Conservation (phyloP, 2,888 invertebrate species). For the Diachrysia chrysitis region DNA sequence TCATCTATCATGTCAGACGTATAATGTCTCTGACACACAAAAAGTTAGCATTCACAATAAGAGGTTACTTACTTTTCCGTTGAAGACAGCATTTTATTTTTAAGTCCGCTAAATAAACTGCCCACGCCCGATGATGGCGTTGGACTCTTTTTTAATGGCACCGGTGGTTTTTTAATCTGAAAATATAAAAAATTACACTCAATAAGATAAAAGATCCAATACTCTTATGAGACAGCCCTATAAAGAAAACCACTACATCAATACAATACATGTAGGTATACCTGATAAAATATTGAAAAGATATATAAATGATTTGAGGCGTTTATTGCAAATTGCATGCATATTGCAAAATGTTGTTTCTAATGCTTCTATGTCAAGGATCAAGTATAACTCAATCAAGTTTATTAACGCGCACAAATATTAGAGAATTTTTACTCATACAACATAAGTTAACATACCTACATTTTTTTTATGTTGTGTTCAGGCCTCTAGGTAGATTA, state of each 20-base stretch:
- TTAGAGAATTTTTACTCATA: too few species aligned
- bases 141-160: conserved; percentile 92
- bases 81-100: conserved; percentile 88
- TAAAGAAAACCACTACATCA: too few species aligned
- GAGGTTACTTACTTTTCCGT: conserved; percentile 83
- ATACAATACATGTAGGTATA: too few species aligned
- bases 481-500: too few species aligned
- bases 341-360: conserved; percentile 7
- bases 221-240: too few species aligned
- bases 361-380: conserved; percentile 7
- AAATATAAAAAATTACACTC: conserved; percentile 36
- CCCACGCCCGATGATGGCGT: conserved; percentile 86
- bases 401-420: background rate
- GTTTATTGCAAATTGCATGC: background rate
- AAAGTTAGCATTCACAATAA: background rate
- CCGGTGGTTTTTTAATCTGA: conserved; percentile 90
- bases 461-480: too few species aligned
- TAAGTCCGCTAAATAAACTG: conserved; percentile 90
- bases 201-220: background rate
- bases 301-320: background rate
- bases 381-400: background rate
- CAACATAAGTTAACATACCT: too few species aligned
- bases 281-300: background rate
- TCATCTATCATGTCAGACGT: too few species aligned
- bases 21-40: too few species aligned